Evolutionary conservation across 2,888 invertebrate genomes (phyloP), one percentile per base, ranked within the genome.

Genomic region (Endotricha flammealis): DNA sequence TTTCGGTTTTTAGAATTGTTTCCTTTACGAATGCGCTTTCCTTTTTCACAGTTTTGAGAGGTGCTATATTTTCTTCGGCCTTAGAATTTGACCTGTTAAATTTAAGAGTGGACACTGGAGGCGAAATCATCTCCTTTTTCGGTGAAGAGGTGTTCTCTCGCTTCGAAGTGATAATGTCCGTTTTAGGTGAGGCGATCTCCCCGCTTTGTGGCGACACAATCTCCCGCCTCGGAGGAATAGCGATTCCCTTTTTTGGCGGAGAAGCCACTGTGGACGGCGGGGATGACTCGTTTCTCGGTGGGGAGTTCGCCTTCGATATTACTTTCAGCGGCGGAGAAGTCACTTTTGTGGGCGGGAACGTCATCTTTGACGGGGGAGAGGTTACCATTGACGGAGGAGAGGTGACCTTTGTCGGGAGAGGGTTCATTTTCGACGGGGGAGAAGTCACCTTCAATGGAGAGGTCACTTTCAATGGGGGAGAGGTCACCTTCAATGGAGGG

Each of bases 1-100:
- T 64, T 31, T 72, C 73, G 9, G 39, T 42, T 44, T 63, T 63
- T 2, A 52, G 39, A 1, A 62, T 54, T 3, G 46, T 52, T 31
- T 75, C 74, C 32, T 63, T 64, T 1, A 46, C 50, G 2, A 57
- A 38, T 1, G 57, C 51, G 1, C 53, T 48, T 25, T 72, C 70
- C 20, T 63, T 64, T 39, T 60, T 64, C 0, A 48, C 35, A 16
- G 50, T 38, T 12, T 46, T 48, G 2, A 50, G 42, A 1, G 35
- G 36, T 14, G 32, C 37, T 7, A 41, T 32, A 3, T 30, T 42
- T 1, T 65, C 62, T 0, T 62, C 68, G 2, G 23, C 38, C 20
- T 53, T 62, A 0, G 54, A 53, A 8, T 53, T 53, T 0, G 42
- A 29, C 31, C 49, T 44, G 4, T 25, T 42, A 6, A 50, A 25